These are phyloP conservation scores for Microtus californicus DNA, from an alignment of 2,797 vertebrate species.

Conservation along the genomic window DNA sequence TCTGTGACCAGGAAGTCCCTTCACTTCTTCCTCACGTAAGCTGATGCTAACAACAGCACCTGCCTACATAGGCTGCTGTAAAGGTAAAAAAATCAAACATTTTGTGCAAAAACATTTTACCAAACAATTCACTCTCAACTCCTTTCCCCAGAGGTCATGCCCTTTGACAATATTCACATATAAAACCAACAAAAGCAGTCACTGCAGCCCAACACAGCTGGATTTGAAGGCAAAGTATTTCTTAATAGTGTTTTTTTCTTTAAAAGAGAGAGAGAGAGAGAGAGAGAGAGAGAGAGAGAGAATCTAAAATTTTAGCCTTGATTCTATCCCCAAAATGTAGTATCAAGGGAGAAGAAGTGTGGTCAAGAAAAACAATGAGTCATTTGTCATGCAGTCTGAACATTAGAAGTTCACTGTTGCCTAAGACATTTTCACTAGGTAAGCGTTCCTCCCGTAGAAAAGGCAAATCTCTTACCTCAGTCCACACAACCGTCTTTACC, in stretches of 20 bases:
- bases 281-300: too few species aligned
- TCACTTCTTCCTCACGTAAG: background rate
- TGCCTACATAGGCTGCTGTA: background rate
- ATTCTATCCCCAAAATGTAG: conserved; percentile 20
- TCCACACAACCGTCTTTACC: background rate
- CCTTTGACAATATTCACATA: background rate
- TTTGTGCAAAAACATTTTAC: background rate
- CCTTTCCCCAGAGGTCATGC: background rate
- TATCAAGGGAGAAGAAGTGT: background rate
- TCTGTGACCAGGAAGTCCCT: background rate
- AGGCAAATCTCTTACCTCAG: background rate
- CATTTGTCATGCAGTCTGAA: background rate
- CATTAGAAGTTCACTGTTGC: conserved; percentile 27
- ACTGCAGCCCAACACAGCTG: background rate
- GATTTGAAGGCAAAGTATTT: background rate
- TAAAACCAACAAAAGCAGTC: conserved; percentile 24
- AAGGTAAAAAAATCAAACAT: conserved; percentile 34
- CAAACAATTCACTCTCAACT: conserved; percentile 16
- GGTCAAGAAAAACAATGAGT: background rate
- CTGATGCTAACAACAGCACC: background rate
- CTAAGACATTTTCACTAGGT: conserved; percentile 29
- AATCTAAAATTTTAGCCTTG: conserved; percentile 37
- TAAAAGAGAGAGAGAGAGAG: too few species aligned
- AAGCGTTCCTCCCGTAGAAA: background rate
- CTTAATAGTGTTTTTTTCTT: background rate